A percentile compares a stretch with the other conserved stretches of the same genome.
Evolutionary conservation across 2,888 invertebrate genomes (phyloP).

Genomic region (Stenodema calcarata): DNA sequence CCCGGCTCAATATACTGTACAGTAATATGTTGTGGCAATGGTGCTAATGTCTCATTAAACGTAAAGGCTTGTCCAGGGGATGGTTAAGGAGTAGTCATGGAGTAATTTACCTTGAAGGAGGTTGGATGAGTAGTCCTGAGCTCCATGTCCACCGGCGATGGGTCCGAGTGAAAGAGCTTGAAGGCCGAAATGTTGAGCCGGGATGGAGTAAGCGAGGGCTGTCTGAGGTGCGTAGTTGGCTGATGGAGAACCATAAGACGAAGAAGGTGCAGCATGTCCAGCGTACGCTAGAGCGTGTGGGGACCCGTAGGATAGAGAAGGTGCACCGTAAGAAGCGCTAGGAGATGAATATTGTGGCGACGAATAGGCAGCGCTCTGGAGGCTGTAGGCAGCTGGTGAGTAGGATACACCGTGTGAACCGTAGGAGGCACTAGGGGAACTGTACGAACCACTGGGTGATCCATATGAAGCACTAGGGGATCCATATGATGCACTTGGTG

Average conservation of each 20-base stretch:
- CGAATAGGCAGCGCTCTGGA: not conserved
- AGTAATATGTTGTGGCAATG: no score
- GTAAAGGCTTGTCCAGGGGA: no score
- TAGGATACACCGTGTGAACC: not conserved
- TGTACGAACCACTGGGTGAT: not conserved
- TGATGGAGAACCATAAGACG: not conserved
- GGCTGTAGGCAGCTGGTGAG: not conserved
- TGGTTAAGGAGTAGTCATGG: not conserved
- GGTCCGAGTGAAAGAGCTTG: slow-evolving; percentile 16
- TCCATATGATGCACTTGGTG: slow-evolving; percentile 7
- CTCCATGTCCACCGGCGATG: not conserved
- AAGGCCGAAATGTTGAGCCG: not conserved
- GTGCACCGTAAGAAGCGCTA: not conserved
- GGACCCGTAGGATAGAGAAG: not conserved
- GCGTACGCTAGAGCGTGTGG: not conserved
- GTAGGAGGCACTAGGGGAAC: not conserved
- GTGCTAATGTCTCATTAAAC: no score
- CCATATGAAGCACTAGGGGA: slow-evolving; percentile 22
- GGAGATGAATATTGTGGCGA: not conserved
- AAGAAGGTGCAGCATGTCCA: not conserved
- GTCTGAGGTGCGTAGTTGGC: slow-evolving; percentile 16
- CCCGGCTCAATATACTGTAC: no score
- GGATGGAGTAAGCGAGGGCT: slow-evolving; percentile 10
- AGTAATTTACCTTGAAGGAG: not conserved
- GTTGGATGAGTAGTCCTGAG: not conserved